Conservation (phyloP, 2,113 vertebrate genomes). For the Coryphaenoides rupestris region DNA sequence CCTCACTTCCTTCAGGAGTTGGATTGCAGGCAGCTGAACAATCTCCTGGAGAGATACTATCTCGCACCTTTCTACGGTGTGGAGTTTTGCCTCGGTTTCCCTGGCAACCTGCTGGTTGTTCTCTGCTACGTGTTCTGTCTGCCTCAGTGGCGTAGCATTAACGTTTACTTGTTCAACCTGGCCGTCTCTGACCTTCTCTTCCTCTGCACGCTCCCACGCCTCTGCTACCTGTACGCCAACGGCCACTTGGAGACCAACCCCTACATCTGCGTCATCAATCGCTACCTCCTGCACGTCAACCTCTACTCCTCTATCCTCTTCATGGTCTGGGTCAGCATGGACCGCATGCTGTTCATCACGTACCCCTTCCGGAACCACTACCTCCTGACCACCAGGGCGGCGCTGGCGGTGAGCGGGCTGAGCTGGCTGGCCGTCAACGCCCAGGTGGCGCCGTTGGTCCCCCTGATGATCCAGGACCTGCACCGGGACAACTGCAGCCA, state of each 20-base stretch:
- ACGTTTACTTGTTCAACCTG: slow-evolving; percentile 86
- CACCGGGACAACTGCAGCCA: slow-evolving; percentile 23
- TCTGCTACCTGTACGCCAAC: slow-evolving; percentile 72
- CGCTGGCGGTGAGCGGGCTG: slow-evolving; percentile 56
- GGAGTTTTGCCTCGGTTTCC: slow-evolving; percentile 78
- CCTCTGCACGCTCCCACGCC: slow-evolving; percentile 81
- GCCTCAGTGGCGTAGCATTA: slow-evolving; percentile 80
- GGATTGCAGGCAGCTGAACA: slow-evolving; percentile 33
- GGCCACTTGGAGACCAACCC: slow-evolving; percentile 2
- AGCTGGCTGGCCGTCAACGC: slow-evolving; percentile 78
- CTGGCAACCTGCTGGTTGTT: slow-evolving; percentile 73
- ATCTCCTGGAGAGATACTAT: slow-evolving; percentile 72
- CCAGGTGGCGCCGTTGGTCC: slow-evolving; percentile 75
- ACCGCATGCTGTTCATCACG: slow-evolving; percentile 81
- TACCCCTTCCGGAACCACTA: slow-evolving; percentile 74
- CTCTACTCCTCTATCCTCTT: slow-evolving; percentile 90
- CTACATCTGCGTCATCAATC: slow-evolving; percentile 72
- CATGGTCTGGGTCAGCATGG: slow-evolving; percentile 79
- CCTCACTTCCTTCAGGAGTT: slow-evolving; percentile 15
- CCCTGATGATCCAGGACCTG: slow-evolving; percentile 51
- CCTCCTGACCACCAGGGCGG: slow-evolving; percentile 66
- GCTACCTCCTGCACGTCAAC: slow-evolving; percentile 81
- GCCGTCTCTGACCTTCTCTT: slow-evolving; percentile 83
- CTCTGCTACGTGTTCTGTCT: slow-evolving; percentile 83
- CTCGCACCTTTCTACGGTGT: slow-evolving; percentile 75